phyloP scores from a whole-genome alignment of 2,888 invertebrate genomes.

The Digitonthophagus gazella region DNA sequence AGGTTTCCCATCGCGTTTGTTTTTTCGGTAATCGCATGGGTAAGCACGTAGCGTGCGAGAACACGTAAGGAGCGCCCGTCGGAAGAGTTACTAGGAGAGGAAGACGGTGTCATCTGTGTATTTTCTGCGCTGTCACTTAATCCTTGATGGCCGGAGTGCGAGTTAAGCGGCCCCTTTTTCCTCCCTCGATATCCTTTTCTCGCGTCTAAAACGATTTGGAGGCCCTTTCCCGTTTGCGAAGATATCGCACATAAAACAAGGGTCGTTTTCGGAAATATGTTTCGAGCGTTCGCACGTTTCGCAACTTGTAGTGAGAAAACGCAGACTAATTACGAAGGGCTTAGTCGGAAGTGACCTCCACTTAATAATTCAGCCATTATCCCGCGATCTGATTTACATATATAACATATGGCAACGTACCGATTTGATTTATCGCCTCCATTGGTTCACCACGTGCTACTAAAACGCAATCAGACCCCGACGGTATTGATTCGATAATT shows the following conservation, averaged over 20 bases:
- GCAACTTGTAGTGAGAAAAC: neutral
- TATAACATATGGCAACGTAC: slow-evolving; percentile 24
- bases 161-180: neutral
- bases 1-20: neutral
- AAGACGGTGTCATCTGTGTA: neutral
- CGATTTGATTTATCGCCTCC: slow-evolving; percentile 19
- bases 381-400: slow-evolving; percentile 21
- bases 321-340: neutral
- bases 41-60: neutral
- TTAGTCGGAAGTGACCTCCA: neutral
- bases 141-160: neutral
- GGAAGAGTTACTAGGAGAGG: neutral
- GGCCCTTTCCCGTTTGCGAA: neutral
- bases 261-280: neutral
- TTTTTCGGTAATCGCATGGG: neutral
- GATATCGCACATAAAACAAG: neutral
- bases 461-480: slow-evolving; percentile 8
- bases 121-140: neutral
- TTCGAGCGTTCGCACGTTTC: neutral
- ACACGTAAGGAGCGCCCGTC: neutral
- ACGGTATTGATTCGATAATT: slow-evolving; percentile 4
- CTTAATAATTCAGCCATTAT: slow-evolving; percentile 23
- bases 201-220: neutral
- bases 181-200: neutral
- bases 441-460: slow-evolving; percentile 9